Evolutionary conservation across 2,888 invertebrate genomes (phyloP).

Genomic region (Didymodactylos carnosus): DNA sequence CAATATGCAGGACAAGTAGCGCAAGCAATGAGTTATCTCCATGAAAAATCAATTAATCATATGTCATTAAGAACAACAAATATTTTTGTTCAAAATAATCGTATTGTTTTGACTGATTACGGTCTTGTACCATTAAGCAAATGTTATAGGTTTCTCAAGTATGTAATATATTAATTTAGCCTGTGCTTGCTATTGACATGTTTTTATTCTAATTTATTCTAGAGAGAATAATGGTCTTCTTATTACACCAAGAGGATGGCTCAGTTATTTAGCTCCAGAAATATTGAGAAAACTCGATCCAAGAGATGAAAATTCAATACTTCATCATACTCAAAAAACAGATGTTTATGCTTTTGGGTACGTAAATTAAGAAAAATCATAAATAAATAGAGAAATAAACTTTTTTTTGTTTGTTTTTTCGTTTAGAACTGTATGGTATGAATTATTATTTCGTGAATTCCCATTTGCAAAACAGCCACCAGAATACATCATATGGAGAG

Average conservation of each 20-base stretch:
- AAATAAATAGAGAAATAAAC: neutral
- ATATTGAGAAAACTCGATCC: conserved; percentile 60
- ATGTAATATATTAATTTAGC: too few relatives aligned
- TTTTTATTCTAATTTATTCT: neutral
- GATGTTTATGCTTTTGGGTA: conserved; percentile 96
- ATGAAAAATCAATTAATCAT: conserved; percentile 85
- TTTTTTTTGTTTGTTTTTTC: neutral
- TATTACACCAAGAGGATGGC: conserved; percentile 52
- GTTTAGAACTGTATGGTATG: conserved; percentile 85
- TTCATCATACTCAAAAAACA: conserved; percentile 44
- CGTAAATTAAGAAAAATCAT: conserved; percentile 20
- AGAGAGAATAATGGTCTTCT: conserved; percentile 4
- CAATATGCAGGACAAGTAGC: conserved; percentile 17
- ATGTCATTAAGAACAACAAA: conserved; percentile 96
- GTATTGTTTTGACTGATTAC: conserved; percentile 94
- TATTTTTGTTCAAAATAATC: conserved; percentile 86
- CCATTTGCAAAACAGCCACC: conserved; percentile 80
- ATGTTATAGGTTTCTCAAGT: conserved; percentile 71
- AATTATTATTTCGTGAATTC: conserved; percentile 80
- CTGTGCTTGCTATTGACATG: neutral
- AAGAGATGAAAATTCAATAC: conserved; percentile 54
- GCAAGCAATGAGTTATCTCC: conserved; percentile 93
- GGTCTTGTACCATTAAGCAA: conserved; percentile 90
- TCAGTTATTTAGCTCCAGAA: conserved; percentile 93
- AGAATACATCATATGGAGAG: conserved; percentile 90